phyloP scores from a whole-genome alignment of 2,797 vertebrate genomes.

The Sebastes diaconus region DNA sequence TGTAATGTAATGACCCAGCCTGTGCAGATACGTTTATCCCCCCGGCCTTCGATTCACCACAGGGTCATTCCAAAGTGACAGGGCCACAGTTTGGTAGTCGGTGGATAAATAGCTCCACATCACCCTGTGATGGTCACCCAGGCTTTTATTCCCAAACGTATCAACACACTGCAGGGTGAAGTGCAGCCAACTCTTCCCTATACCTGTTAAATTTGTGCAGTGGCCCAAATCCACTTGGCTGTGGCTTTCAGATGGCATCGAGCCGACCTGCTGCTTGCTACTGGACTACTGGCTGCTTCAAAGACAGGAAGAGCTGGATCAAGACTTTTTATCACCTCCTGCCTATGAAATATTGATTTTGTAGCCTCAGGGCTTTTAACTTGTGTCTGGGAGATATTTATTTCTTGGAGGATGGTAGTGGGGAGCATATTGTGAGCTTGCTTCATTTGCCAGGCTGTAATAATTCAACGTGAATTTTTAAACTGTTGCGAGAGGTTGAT shows the following conservation, averaged over 20 bases:
- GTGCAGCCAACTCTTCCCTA: slow-evolving; percentile 38
- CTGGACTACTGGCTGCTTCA: slow-evolving; percentile 56
- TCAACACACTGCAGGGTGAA: slow-evolving; percentile 30
- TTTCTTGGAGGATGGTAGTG: slow-evolving; percentile 39
- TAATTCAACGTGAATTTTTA: slow-evolving; percentile 57
- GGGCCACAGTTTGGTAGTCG: slow-evolving; percentile 7
- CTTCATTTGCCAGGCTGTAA: slow-evolving; percentile 60
- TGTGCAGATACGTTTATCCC: slow-evolving; percentile 2
- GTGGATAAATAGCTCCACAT: slow-evolving; percentile 18
- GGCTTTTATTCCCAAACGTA: slow-evolving; percentile 49
- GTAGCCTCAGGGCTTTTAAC: slow-evolving; percentile 67
- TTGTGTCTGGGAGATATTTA: slow-evolving; percentile 66
- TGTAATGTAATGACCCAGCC: slow-evolving; percentile 3
- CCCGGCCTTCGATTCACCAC: slow-evolving; percentile 1
- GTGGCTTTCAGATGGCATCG: slow-evolving; percentile 49
- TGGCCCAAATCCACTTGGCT: slow-evolving; percentile 59
- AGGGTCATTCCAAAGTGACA: slow-evolving; percentile 25
- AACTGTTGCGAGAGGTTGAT: slow-evolving; percentile 50
- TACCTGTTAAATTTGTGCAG: slow-evolving; percentile 67
- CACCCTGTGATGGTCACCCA: slow-evolving; percentile 16
- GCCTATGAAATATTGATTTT: slow-evolving; percentile 73
- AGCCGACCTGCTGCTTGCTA: slow-evolving; percentile 50
- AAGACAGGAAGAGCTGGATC: slow-evolving; percentile 60
- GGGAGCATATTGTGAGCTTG: slow-evolving; percentile 38
- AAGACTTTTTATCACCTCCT: slow-evolving; percentile 67